These are phyloP conservation scores for Caretta caretta DNA, from an alignment of 2,113 vertebrate genomes.

Conservation along the genomic window DNA sequence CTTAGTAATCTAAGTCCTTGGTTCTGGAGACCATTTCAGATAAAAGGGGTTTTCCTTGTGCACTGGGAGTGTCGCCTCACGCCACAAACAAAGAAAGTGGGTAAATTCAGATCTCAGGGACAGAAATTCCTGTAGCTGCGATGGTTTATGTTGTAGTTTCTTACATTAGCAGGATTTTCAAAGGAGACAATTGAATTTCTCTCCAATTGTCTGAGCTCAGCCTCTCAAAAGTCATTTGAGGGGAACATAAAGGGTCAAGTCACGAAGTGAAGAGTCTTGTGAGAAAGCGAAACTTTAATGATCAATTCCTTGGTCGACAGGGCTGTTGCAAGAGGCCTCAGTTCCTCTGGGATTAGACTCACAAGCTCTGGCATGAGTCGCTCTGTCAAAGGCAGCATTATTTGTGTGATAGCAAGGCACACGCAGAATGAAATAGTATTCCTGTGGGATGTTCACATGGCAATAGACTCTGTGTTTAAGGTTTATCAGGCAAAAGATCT, in stretches of 20 bases:
- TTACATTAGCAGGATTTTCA: neutral
- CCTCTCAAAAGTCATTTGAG: neutral
- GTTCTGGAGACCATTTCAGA: neutral
- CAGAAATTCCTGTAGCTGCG: neutral
- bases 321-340: neutral
- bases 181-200: neutral
- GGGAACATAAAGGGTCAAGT: neutral
- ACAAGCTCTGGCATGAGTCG: neutral
- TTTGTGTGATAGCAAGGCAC: constrained; percentile 3
- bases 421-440: neutral
- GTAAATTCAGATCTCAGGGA: neutral
- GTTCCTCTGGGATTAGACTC: neutral
- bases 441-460: neutral
- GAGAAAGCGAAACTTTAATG: neutral
- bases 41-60: neutral
- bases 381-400: neutral
- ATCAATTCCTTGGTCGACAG: neutral
- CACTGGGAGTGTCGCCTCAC: too few species aligned
- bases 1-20: neutral
- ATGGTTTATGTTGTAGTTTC: neutral
- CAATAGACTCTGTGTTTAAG: neutral
- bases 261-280: accelerated
- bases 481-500: constrained; percentile 28
- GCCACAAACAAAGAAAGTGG: too few species aligned
- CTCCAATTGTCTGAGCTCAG: neutral